Conservation (phyloP, 2,113 vertebrate genomes). For the Ptyas mucosa region DNA sequence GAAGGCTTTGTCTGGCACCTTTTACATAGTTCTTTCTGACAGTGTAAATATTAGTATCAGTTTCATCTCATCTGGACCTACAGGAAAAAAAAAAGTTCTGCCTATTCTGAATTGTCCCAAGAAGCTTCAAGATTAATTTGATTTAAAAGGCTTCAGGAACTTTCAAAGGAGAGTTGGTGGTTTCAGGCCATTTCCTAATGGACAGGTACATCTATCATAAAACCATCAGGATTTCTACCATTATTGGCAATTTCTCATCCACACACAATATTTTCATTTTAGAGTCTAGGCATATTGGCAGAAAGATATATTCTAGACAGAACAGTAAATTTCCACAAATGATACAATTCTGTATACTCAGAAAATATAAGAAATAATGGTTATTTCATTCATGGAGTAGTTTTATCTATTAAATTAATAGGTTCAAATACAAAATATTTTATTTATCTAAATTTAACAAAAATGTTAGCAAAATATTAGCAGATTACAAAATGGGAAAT, state of each 20-base stretch:
- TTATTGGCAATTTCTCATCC: conserved; percentile 24
- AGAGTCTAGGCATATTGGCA: background rate
- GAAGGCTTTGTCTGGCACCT: background rate
- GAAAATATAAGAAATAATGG: background rate
- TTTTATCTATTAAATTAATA: background rate
- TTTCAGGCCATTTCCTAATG: conserved; percentile 30
- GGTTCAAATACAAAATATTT: background rate
- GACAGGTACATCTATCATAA: conserved; percentile 21
- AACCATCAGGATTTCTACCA: conserved; percentile 12
- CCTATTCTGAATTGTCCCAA: conserved; percentile 19
- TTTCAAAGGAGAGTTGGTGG: conserved; percentile 27
- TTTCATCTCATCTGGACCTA: background rate
- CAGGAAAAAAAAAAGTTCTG: background rate
- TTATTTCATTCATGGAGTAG: background rate
- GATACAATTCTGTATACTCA: background rate
- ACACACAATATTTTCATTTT: conserved; percentile 17
- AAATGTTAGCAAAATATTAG: conserved; percentile 6
- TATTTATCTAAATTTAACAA: background rate
- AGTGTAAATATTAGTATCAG: conserved; percentile 30
- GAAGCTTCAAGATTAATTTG: conserved; percentile 33
- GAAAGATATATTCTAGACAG: background rate
- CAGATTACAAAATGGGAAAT: background rate
- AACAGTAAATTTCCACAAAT: background rate
- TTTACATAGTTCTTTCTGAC: background rate
- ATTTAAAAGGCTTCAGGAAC: conserved; percentile 28